These are phyloP conservation scores for Zaprionus davidi DNA, from an alignment of 1,140 invertebrate species.

Conservation along the genomic window DNA sequence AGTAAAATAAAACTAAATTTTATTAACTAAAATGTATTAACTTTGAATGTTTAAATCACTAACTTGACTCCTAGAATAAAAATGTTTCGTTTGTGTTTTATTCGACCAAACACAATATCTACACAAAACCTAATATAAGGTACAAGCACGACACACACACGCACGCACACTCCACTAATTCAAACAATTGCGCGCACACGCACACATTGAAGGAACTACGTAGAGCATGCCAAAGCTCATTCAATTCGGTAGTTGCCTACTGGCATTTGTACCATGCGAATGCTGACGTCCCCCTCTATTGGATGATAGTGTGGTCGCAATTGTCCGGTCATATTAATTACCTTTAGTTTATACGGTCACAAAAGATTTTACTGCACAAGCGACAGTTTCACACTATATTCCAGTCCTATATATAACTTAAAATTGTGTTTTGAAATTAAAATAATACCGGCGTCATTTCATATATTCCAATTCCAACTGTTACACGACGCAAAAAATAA, in stretches of 20 bases:
- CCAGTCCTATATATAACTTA: not conserved
- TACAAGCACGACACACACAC: slow-evolving; percentile 26
- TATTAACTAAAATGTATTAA: not conserved
- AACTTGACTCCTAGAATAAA: not conserved
- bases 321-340: slow-evolving; percentile 23
- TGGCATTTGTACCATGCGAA: slow-evolving; percentile 33
- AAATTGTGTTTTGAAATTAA: not conserved
- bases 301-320: not conserved
- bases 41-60: not conserved
- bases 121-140: not conserved
- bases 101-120: not conserved
- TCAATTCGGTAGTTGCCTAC: slow-evolving; percentile 36
- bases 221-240: slow-evolving; percentile 38
- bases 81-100: not conserved
- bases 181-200: slow-evolving; percentile 49
- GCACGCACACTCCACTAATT: slow-evolving; percentile 37
- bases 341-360: too few species aligned
- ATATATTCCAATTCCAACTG: not conserved
- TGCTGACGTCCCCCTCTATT: slow-evolving; percentile 18
- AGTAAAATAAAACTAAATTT: not conserved
- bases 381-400: not conserved
- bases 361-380: not conserved
- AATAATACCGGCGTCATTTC: not conserved
- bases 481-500: slow-evolving; percentile 3
- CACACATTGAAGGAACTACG: slow-evolving; percentile 26